Evolutionary conservation across 2,797 vertebrate species (phyloP), one percentile per base, ranked within the genome.

Genomic region (Mareca penelope): DNA sequence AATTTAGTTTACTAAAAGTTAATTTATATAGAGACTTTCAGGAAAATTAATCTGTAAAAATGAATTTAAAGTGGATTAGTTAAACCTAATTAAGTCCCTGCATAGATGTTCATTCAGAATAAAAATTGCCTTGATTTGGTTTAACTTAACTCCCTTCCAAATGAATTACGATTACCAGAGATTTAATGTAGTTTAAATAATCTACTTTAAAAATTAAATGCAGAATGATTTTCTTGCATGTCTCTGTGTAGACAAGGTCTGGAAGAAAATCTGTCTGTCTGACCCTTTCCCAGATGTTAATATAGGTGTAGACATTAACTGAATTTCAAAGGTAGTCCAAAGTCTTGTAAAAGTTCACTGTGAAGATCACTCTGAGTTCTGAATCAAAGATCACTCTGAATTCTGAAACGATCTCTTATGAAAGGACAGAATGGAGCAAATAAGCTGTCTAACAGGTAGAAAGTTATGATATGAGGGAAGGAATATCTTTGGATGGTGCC

Each of bases 161-260:
- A 94, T 95, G 85, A 96, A 72, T 91, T 89, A 92, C 0, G 3
- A 72, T 88, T 92, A 85, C 48, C 16, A 91, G 37, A 69, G 46
- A 88, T 89, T 80, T 96, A 93, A 95, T 13, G 18, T 80, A 75
- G 88, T 95, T 96, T 94, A 91, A 89, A 88, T 94, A 96, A 96
- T 94, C 89, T 79, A 72, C 65, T 95, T 96, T 85, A 94, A 68
- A 78, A 95, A 89, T 89, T 91, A 89, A 96, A 92, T 86, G 31
- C 42, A 65, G 55, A 65, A 72, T 85, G 59, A 79, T 76, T 94
- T 85, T 85, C 13, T 67, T 91, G 23, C 37, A 31, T 90, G 59
- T 46, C 80, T 81, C 7, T 13, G 13, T 71, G 57, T 68, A 94
- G 65, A 59, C 46, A 67, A 8, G 31, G 21, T 83, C 65, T 52